phyloP scores from a whole-genome alignment of 2,113 vertebrate species.

The Erpornis zantholeuca region DNA sequence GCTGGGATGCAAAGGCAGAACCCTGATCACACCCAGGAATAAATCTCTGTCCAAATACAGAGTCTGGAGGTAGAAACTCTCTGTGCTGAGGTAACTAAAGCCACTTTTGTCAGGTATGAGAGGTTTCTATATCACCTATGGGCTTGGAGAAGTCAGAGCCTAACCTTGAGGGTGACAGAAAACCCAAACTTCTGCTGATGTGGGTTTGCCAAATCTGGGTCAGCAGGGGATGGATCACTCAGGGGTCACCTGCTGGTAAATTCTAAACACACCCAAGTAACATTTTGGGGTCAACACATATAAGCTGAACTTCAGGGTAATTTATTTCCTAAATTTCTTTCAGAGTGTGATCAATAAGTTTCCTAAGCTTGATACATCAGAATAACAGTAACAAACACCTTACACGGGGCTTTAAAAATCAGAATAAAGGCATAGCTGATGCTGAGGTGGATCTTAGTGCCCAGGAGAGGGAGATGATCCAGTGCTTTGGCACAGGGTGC shows the following conservation, averaged over 20 bases:
- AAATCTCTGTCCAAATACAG: neutral
- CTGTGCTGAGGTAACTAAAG: neutral
- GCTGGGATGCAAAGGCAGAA: neutral
- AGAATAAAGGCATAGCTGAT: neutral
- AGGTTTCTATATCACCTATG: neutral
- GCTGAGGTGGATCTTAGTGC: fast-evolving
- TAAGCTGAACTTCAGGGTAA: neutral
- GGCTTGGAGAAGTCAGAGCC: fast-evolving
- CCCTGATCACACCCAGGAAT: too few species aligned
- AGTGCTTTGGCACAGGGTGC: too few species aligned
- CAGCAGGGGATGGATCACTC: neutral
- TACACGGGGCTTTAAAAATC: neutral
- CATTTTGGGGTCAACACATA: neutral
- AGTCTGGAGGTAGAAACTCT: neutral
- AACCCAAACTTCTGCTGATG: neutral
- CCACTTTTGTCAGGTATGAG: fast-evolving
- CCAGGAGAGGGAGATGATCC: neutral
- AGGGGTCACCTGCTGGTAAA: neutral
- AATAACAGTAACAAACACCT: neutral
- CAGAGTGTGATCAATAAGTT: neutral
- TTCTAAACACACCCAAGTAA: neutral
- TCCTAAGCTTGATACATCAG: neutral
- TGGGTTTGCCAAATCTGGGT: neutral
- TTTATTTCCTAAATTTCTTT: neutral
- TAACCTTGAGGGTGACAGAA: neutral